Percentiles rank a stretch among this genome's conserved stretches.
These are phyloP conservation scores for Apamea monoglypha DNA, from an alignment of 2,888 invertebrate species.

Conservation along the genomic window DNA sequence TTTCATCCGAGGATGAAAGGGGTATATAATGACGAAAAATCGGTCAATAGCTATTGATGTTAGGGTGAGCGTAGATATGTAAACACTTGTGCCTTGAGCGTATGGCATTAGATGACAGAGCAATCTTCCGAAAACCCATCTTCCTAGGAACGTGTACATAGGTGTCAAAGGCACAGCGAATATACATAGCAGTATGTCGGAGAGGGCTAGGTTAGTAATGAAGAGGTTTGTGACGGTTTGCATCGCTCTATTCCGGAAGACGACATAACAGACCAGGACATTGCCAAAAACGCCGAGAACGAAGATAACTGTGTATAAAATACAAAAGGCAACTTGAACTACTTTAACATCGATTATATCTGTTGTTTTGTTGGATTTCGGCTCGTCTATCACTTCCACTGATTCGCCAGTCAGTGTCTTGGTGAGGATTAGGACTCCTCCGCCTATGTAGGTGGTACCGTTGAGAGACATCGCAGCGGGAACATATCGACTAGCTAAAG, in stretches of 20 bases:
- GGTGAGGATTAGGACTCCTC: slow-evolving; percentile 84
- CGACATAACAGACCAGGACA: slow-evolving; percentile 96
- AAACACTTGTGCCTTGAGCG: slow-evolving; percentile 96
- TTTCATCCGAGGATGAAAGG: slow-evolving; percentile 95
- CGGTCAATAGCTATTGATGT: slow-evolving; percentile 98
- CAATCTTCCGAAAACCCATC: slow-evolving; percentile 96
- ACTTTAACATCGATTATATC: slow-evolving; percentile 92
- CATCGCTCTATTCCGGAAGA: slow-evolving; percentile 95
- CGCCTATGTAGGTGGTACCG: slow-evolving; percentile 77
- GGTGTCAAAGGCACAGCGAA: slow-evolving; percentile 97
- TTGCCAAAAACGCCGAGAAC: slow-evolving; percentile 95
- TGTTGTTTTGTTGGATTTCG: slow-evolving; percentile 83
- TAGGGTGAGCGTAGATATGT: slow-evolving; percentile 96
- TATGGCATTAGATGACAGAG: slow-evolving; percentile 96
- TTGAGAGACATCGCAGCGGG: slow-evolving; percentile 82
- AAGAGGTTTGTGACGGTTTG: slow-evolving; percentile 98
- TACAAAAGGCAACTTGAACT: slow-evolving; percentile 94
- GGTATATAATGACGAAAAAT: slow-evolving; percentile 97
- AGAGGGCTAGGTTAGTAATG: slow-evolving; percentile 96
- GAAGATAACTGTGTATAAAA: slow-evolving; percentile 95
- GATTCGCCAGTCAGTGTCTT: slow-evolving; percentile 86
- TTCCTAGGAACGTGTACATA: slow-evolving; percentile 94
- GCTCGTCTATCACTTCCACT: slow-evolving; percentile 84
- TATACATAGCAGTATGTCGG: slow-evolving; percentile 95
- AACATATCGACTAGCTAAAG: slow-evolving; percentile 75